These are phyloP conservation scores for Myotis davidii DNA, from an alignment of 2,113 vertebrate genomes.

Conservation along the genomic window DNA sequence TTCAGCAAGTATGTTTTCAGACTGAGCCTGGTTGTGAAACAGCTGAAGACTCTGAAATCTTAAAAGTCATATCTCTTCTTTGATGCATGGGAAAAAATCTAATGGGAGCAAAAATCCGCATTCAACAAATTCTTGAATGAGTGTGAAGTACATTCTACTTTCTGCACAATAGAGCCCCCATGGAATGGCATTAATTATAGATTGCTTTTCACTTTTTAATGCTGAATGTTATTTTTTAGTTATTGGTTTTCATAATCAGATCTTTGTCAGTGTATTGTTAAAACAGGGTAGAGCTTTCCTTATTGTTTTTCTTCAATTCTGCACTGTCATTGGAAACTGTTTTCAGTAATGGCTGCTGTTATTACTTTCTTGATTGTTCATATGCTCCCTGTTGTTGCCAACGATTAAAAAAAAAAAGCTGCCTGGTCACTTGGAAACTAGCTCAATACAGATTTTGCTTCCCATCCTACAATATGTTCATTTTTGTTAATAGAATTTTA, in stretches of 20 bases:
- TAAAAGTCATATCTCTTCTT: background rate
- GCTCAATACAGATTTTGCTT: conserved; percentile 57
- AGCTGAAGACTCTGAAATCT: background rate
- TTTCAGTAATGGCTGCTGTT: conserved; percentile 67
- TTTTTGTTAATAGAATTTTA: conserved; percentile 68
- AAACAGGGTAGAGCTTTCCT: conserved; percentile 28
- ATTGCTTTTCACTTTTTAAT: conserved; percentile 37
- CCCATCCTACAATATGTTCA: conserved; percentile 48
- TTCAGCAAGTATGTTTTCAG: background rate
- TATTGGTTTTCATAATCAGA: background rate
- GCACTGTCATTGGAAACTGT: conserved; percentile 54
- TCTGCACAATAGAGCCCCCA: background rate
- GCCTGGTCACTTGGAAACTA: conserved; percentile 67
- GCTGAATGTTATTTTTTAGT: background rate
- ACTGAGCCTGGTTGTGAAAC: background rate
- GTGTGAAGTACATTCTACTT: background rate
- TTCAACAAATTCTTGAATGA: background rate
- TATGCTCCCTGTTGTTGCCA: conserved; percentile 71
- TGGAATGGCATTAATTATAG: background rate
- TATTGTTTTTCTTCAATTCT: conserved; percentile 42
- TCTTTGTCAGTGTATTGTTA: conserved; percentile 15
- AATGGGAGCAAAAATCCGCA: background rate
- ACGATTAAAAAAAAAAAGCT: conserved; percentile 44
- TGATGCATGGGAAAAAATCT: background rate
- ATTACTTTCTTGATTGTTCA: conserved; percentile 68